These are phyloP conservation scores for Dreissena polymorpha DNA, from an alignment of 1,140 invertebrate species.

Conservation along the genomic window DNA sequence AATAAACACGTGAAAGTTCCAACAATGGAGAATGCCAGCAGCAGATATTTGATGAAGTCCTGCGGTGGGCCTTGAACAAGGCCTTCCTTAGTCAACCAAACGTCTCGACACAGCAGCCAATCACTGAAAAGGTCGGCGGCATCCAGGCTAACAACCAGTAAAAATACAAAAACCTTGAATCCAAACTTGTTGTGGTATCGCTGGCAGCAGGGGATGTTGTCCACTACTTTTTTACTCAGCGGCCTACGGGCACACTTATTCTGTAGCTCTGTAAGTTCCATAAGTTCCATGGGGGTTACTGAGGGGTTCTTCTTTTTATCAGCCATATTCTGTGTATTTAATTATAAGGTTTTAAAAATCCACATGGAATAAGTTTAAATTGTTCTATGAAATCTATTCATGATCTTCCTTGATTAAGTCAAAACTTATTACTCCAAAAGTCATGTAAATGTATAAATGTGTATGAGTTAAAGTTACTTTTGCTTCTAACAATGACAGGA, in stretches of 20 bases:
- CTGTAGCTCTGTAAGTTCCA: background rate
- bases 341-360: too few relatives aligned
- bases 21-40: slow-evolving; percentile 72
- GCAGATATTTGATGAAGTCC: slow-evolving; percentile 48
- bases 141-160: slow-evolving; percentile 64
- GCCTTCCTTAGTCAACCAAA: slow-evolving; percentile 64
- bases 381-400: too few relatives aligned
- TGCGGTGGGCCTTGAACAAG: slow-evolving; percentile 71
- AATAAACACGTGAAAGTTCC: slow-evolving; percentile 70
- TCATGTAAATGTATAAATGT: too few relatives aligned
- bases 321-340: too few relatives aligned
- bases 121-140: slow-evolving; percentile 69
- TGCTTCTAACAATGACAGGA: too few relatives aligned
- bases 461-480: too few relatives aligned
- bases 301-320: too few relatives aligned
- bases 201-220: slow-evolving; percentile 34
- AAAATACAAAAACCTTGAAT: slow-evolving; percentile 63
- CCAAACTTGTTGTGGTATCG: slow-evolving; percentile 54
- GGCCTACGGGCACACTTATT: slow-evolving; percentile 28
- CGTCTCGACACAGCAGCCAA: slow-evolving; percentile 72
- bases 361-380: too few relatives aligned
- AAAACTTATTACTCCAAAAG: too few relatives aligned
- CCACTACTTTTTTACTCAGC: background rate
- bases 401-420: too few relatives aligned
- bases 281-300: too few relatives aligned